Percentiles rank a stretch among this genome's conserved stretches.
Conservation (phyloP, 2,797 vertebrate genomes). For the Ciconia nigra region DNA sequence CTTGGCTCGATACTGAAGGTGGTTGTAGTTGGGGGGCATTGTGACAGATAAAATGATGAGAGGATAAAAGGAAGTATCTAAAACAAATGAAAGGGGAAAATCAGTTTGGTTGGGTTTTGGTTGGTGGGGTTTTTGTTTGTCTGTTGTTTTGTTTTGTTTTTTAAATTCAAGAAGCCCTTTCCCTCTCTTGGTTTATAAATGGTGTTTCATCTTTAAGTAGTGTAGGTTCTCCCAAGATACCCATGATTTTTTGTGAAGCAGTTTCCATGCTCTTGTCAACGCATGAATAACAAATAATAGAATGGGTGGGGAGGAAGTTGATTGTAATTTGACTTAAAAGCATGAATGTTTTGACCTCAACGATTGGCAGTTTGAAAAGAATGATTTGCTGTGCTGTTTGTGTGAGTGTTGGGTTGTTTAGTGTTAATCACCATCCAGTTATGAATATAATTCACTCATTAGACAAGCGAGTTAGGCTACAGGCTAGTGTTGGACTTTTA, state of each 20-base stretch:
- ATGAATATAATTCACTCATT: constrained; percentile 26
- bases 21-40: background rate
- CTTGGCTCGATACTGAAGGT: background rate
- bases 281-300: constrained; percentile 55
- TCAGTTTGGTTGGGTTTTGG: background rate
- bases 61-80: background rate
- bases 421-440: constrained; percentile 66
- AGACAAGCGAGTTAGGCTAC: background rate
- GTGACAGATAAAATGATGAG: background rate
- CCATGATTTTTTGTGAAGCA: background rate
- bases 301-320: constrained; percentile 62
- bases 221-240: background rate
- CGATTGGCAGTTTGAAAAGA: constrained; percentile 55
- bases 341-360: constrained; percentile 33
- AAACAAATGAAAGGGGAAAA: background rate
- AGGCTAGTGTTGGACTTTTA: background rate
- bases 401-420: constrained; percentile 18
- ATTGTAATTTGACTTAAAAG: constrained; percentile 55
- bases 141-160: background rate
- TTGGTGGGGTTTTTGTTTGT: no score
- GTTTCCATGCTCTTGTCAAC: constrained; percentile 2
- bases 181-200: background rate
- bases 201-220: background rate
- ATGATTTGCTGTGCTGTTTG: constrained; percentile 55
- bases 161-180: background rate